Base-by-base conservation (phyloP, 2,888 invertebrate species). In the Scaptomyza flava region DNA sequence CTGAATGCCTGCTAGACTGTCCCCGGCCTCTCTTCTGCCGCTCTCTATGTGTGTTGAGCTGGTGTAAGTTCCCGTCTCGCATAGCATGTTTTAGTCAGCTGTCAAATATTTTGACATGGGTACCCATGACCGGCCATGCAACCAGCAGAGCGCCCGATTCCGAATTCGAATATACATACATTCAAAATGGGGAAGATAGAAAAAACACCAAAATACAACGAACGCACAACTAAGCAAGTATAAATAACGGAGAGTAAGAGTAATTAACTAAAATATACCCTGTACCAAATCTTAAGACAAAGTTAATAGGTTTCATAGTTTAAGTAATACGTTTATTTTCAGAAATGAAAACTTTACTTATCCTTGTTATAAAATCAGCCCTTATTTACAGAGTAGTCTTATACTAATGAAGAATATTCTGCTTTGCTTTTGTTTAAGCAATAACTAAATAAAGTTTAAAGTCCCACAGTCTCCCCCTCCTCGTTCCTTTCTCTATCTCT, bases 51-150 rank as follows among this genome's bases (percentile, higher is more conserved):
- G 38, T 38, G 14, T 56, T 45, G 56, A 70, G 74, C 80, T 77
- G 75, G 72, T 72, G 65, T 56, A 51, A 71, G 69, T 65, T 71
- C 65, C 77, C 56, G 57, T 70, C 72, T 84, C 89, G 87, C 88
- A 89, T 90, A 89, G 91, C 89, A 88, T 91, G 91, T 90, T 92
- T 90, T 90, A 91, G 91, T 91, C 92, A 91, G 92, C 92, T 92
- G 92, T 92, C 92, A 92, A 92, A 91, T 91, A 81, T 90, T 92
- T 92, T 92, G 92, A 92, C 89, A 92, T 92, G 91, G 92, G 92
- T 92, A 88, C 89, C 91, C 72, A 69, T 75, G 72, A 79, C 86
- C 76, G 74, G 62, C 61, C 53, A 67, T 69, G 69, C 72, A 77
- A 64, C 58, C 60, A 58, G 74, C 56, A 27, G 77, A 73, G 48